Percentiles rank a stretch among this genome's conserved stretches.
Conservation (phyloP, 2,888 invertebrate species). For the Catocala fraxini region DNA sequence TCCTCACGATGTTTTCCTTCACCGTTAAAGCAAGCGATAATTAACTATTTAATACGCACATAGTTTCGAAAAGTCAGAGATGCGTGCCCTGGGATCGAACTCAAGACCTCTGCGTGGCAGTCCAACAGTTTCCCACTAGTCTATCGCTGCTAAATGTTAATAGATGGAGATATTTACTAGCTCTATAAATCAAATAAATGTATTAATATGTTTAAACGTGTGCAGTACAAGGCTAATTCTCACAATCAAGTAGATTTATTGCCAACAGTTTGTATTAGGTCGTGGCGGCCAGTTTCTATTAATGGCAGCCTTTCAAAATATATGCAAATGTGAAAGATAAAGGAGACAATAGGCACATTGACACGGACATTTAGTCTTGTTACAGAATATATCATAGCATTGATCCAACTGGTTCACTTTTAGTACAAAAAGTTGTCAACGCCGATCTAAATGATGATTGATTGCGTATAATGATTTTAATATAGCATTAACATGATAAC, state of each 20-base stretch:
- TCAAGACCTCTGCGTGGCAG: too few species aligned
- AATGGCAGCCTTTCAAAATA: conserved; percentile 46
- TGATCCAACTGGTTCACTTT: background rate
- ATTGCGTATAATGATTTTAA: background rate
- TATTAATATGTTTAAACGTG: conserved; percentile 5
- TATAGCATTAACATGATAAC: too few species aligned
- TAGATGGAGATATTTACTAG: background rate
- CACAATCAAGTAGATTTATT: conserved; percentile 44
- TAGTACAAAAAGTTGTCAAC: too few species aligned
- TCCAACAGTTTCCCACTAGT: too few species aligned
- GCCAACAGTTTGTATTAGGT: conserved; percentile 36
- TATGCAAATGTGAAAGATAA: conserved; percentile 44
- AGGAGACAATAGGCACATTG: conserved; percentile 40
- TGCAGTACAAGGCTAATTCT: conserved; percentile 30
- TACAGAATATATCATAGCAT: conserved; percentile 3
- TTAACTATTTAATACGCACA: too few species aligned
- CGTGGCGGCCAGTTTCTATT: conserved; percentile 33
- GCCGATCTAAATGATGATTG: background rate
- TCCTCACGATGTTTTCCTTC: too few species aligned
- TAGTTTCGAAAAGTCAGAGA: too few species aligned
- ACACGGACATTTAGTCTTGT: conserved; percentile 24
- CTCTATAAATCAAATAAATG: conserved; percentile 1
- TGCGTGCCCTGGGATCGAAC: too few species aligned
- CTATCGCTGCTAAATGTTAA: too few species aligned
- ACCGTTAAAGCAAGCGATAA: too few species aligned